Percentiles rank a stretch among this genome's conserved stretches.
phyloP scores from a whole-genome alignment of 2,888 invertebrate species.

The Lithophane ornitopus region DNA sequence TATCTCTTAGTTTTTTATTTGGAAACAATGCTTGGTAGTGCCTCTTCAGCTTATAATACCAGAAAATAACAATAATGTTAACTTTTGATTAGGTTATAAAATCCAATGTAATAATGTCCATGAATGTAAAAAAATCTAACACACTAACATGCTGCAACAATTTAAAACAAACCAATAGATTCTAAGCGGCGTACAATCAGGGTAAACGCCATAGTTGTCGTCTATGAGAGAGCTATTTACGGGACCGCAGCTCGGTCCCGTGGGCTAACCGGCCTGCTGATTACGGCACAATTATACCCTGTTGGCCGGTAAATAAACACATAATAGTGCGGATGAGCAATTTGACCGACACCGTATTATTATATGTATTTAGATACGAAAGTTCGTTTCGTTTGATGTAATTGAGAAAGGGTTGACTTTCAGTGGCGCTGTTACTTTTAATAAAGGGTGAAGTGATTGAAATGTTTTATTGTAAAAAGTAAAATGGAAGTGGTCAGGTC shows the following conservation, averaged over 20 bases:
- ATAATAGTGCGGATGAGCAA: slow-evolving; percentile 66
- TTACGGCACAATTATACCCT: slow-evolving; percentile 75
- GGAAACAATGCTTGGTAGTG: too few species aligned
- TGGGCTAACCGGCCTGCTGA: slow-evolving; percentile 66
- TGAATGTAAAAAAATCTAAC: not conserved
- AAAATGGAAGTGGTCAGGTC: not conserved
- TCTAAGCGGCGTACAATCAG: slow-evolving; percentile 53
- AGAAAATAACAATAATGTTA: not conserved
- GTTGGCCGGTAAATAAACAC: slow-evolving; percentile 74
- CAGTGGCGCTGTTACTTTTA: slow-evolving; percentile 31
- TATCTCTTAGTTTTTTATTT: too few species aligned
- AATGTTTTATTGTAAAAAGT: not conserved
- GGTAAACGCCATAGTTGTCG: slow-evolving; percentile 59
- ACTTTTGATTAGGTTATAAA: not conserved
- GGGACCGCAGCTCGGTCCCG: slow-evolving; percentile 62
- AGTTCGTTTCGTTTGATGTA: slow-evolving; percentile 58
- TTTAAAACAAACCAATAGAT: slow-evolving; percentile 40
- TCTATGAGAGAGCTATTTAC: slow-evolving; percentile 64
- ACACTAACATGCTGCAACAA: not conserved
- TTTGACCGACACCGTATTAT: slow-evolving; percentile 61
- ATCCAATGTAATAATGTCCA: not conserved
- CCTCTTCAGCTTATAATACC: not conserved
- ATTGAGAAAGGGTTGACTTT: slow-evolving; percentile 30
- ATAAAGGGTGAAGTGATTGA: not conserved
- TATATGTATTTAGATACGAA: slow-evolving; percentile 57